phyloP scores from a whole-genome alignment of 2,113 vertebrate species.

The Cyprinodon variegatus region DNA sequence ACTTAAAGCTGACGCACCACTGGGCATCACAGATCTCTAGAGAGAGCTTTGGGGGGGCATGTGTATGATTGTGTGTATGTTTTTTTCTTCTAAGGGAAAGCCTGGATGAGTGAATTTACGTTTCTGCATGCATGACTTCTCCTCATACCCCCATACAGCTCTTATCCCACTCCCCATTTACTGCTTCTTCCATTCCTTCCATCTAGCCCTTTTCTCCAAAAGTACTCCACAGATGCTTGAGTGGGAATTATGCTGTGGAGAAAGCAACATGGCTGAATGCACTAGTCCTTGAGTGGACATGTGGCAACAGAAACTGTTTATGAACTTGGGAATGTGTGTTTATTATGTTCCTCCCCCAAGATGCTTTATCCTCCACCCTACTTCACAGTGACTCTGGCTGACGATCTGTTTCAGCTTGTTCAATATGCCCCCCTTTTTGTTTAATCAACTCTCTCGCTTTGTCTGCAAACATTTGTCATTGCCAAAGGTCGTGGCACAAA shows the following conservation, averaged over 20 bases:
- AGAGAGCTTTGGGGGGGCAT: conserved; percentile 42
- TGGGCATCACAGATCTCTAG: conserved; percentile 59
- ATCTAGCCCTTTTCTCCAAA: conserved; percentile 66
- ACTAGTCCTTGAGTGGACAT: conserved; percentile 75
- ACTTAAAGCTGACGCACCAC: conserved; percentile 63
- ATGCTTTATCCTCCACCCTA: conserved; percentile 73
- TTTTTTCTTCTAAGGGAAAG: conserved; percentile 50
- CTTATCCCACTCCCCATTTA: conserved; percentile 26
- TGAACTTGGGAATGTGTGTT: conserved; percentile 45
- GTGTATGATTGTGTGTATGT: conserved; percentile 38
- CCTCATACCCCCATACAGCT: conserved; percentile 36
- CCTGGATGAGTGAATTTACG: conserved; percentile 61
- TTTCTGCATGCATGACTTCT: conserved; percentile 73
- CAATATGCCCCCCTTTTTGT: conserved; percentile 38
- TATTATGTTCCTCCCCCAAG: conserved; percentile 67
- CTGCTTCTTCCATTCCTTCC: conserved; percentile 42
- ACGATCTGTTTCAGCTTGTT: conserved; percentile 56
- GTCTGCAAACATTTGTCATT: background rate
- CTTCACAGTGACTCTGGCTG: conserved; percentile 69
- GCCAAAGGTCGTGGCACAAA: background rate
- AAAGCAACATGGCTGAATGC: conserved; percentile 46
- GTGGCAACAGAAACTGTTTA: conserved; percentile 58
- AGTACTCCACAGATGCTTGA: conserved; percentile 68
- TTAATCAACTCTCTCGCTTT: conserved; percentile 52
- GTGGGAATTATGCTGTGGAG: conserved; percentile 66